Evolutionary conservation across 2,888 invertebrate species (phyloP).

Genomic region (Amblyteles armatorius): DNA sequence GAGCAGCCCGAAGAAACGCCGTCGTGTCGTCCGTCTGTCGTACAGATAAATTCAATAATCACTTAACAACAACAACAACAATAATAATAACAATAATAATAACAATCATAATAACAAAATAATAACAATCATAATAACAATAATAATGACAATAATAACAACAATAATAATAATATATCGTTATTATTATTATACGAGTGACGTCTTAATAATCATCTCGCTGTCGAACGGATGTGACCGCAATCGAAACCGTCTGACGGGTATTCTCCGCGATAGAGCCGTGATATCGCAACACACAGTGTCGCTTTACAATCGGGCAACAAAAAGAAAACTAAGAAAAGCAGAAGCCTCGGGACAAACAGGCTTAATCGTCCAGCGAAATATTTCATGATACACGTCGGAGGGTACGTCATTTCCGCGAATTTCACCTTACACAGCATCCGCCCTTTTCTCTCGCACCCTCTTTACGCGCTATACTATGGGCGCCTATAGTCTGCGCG

Average conservation of each 20-base stretch:
- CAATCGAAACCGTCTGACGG: slow-evolving; percentile 30
- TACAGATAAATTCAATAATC: slow-evolving; percentile 66
- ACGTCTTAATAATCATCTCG: not conserved
- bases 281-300: not conserved
- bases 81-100: not conserved
- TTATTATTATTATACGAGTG: not conserved
- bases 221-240: not conserved
- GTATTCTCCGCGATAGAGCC: not conserved
- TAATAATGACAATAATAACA: not conserved
- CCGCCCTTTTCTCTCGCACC: slow-evolving; percentile 62
- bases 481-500: not conserved
- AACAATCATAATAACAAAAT: not conserved
- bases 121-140: not conserved
- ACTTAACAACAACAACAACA: slow-evolving; percentile 10
- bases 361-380: slow-evolving; percentile 40
- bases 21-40: slow-evolving; percentile 97
- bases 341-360: slow-evolving; percentile 29
- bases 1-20: slow-evolving; percentile 97
- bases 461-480: slow-evolving; percentile 18
- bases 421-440: slow-evolving; percentile 58
- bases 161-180: not conserved
- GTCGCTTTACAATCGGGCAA: not conserved
- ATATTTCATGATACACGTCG: slow-evolving; percentile 57
- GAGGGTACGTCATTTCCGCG: slow-evolving; percentile 50
- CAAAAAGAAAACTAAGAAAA: slow-evolving; percentile 21